Evolutionary conservation across 2,797 vertebrate species (phyloP).

Genomic region (Urocyon cinereoargenteus): DNA sequence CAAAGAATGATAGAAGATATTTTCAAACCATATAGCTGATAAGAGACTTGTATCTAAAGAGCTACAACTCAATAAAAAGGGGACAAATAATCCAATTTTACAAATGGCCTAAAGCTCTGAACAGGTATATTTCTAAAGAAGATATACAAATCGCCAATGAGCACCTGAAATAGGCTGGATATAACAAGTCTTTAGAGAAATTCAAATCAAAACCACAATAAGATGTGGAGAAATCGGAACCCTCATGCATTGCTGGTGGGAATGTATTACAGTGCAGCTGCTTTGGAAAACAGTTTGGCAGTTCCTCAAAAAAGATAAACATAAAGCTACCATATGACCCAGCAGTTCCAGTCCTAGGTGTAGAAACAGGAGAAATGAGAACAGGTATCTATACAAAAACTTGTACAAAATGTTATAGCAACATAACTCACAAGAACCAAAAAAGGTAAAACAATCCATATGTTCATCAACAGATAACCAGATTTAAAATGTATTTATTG

Average conservation of each 20-base stretch:
- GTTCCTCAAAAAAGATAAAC: not conserved
- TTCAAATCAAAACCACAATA: not conserved
- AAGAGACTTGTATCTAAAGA: slow-evolving; percentile 1
- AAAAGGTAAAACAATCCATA: not conserved
- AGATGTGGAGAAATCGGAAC: not conserved
- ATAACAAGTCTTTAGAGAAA: not conserved
- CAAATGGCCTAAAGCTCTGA: not conserved
- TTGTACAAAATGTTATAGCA: not conserved
- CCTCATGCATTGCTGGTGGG: not conserved
- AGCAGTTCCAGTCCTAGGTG: not conserved
- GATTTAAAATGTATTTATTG: not conserved
- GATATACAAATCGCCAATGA: not conserved
- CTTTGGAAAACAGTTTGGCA: not conserved
- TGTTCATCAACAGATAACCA: not conserved
- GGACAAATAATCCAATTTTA: not conserved
- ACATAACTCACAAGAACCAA: not conserved
- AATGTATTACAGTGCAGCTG: not conserved
- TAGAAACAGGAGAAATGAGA: not conserved
- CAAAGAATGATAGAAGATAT: not conserved
- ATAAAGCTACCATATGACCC: not conserved
- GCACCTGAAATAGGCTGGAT: not conserved
- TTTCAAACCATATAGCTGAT: not conserved
- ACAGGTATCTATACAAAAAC: not conserved
- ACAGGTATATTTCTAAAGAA: not conserved
- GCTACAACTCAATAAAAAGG: not conserved